Percentiles rank a stretch among this genome's conserved stretches.
Evolutionary conservation across 2,113 vertebrate genomes (phyloP).

Genomic region (Siniperca chuatsi): DNA sequence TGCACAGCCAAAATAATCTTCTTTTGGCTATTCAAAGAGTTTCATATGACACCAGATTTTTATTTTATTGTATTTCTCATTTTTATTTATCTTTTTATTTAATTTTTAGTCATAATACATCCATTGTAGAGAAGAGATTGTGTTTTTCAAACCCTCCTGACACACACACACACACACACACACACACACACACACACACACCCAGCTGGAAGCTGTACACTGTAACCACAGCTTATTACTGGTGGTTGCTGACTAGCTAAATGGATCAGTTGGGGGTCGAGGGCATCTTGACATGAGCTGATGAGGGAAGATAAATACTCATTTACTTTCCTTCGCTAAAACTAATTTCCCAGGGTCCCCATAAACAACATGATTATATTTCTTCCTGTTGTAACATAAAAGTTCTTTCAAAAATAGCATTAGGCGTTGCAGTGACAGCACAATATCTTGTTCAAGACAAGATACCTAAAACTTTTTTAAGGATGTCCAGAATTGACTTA

Average conservation of each 20-base stretch:
- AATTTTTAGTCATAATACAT: neutral
- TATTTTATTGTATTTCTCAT: neutral
- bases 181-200: conserved; percentile 11
- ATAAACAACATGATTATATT: conserved; percentile 7
- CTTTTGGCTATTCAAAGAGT: neutral
- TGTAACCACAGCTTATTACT: conserved; percentile 8
- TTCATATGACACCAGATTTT: neutral
- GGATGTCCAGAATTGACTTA: conserved; percentile 15
- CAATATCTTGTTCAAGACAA: neutral
- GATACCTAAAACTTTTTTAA: conserved; percentile 13
- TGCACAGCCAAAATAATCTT: neutral
- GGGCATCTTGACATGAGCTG: conserved; percentile 14
- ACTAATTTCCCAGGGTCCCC: conserved; percentile 6
- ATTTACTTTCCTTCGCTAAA: conserved; percentile 12
- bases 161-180: conserved; percentile 9
- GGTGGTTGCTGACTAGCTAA: neutral
- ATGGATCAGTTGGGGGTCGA: conserved; percentile 37
- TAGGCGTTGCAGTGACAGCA: neutral
- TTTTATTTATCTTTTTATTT: neutral
- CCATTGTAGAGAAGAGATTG: neutral
- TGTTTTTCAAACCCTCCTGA: neutral
- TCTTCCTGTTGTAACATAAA: neutral
- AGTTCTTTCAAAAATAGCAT: conserved; percentile 1
- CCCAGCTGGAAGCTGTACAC: conserved; percentile 1
- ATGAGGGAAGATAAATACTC: neutral